Evolutionary conservation across 2,888 invertebrate species (phyloP).

Genomic region (Stenchaetothrips biformis): DNA sequence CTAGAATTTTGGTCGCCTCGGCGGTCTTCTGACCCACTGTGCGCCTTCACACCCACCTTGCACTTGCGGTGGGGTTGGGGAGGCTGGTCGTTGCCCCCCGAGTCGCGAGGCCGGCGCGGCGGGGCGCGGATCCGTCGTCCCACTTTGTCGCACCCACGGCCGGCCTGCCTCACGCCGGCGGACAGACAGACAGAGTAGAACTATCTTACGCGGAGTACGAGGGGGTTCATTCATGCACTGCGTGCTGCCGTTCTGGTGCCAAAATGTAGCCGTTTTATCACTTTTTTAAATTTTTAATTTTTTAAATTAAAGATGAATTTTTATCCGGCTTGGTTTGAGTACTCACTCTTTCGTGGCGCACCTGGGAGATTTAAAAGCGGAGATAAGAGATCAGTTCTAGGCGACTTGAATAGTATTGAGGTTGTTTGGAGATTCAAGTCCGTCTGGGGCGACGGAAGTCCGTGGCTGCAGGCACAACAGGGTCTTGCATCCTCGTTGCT

Average conservation of each 20-base stretch:
- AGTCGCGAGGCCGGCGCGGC: neutral
- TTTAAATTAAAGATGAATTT: too few relatives aligned
- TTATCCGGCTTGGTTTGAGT: too few relatives aligned
- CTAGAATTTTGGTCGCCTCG: neutral
- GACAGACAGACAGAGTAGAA: neutral
- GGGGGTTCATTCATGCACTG: neutral
- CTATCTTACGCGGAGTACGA: neutral
- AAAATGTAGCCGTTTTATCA: too few relatives aligned
- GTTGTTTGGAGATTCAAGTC: too few relatives aligned
- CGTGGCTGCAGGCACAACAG: too few relatives aligned
- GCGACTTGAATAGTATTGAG: too few relatives aligned
- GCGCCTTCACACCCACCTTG: neutral
- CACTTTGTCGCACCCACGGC: neutral
- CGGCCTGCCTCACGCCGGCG: neutral
- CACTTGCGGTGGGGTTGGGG: neutral
- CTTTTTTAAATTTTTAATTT: too few relatives aligned
- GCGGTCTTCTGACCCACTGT: neutral
- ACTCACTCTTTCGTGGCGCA: too few relatives aligned
- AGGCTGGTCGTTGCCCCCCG: slow-evolving; percentile 12
- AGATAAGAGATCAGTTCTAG: too few relatives aligned
- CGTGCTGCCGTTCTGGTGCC: slow-evolving; percentile 1
- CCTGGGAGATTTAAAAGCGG: too few relatives aligned
- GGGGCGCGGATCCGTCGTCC: neutral
- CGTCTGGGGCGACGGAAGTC: too few relatives aligned
- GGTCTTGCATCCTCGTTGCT: too few relatives aligned